These are phyloP conservation scores for Eumaeus atala DNA, from an alignment of 1,140 invertebrate species.

Conservation along the genomic window DNA sequence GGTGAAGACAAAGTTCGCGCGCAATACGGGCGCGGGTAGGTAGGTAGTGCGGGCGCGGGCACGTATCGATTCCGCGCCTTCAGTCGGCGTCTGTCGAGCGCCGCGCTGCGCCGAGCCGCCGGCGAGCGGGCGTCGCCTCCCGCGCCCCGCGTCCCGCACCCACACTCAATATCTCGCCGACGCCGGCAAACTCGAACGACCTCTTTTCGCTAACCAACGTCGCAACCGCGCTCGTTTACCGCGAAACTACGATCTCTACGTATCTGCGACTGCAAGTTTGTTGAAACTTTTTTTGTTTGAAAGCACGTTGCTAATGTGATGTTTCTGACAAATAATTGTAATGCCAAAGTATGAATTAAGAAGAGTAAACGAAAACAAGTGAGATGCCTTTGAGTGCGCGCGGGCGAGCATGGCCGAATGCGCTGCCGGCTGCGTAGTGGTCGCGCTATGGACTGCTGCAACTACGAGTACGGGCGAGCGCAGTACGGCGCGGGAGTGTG, in stretches of 20 bases:
- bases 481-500: constrained; percentile 50
- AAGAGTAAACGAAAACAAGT: constrained; percentile 26
- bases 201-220: constrained; percentile 68
- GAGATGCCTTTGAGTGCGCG: constrained; percentile 44
- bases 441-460: constrained; percentile 62
- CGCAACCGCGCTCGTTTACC: constrained; percentile 58
- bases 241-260: constrained; percentile 54
- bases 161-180: constrained; percentile 47
- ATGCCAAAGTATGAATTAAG: constrained; percentile 15
- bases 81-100: constrained; percentile 69
- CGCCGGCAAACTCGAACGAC: constrained; percentile 71
- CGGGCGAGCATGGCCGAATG: constrained; percentile 41
- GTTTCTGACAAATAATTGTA: constrained; percentile 23
- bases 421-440: constrained; percentile 52
- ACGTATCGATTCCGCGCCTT: constrained; percentile 64
- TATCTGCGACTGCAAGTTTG: constrained; percentile 30
- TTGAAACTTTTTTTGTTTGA: constrained; percentile 18
- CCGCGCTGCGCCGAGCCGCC: constrained; percentile 64
- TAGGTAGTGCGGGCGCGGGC: constrained; percentile 54
- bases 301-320: constrained; percentile 9
- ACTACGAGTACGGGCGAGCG: constrained; percentile 46
- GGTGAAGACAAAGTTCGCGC: constrained; percentile 71
- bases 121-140: constrained; percentile 60
- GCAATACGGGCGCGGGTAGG: constrained; percentile 67
- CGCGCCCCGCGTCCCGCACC: constrained; percentile 36